Evolutionary conservation across 1,140 invertebrate species (phyloP).

Genomic region (Heliconius congener): DNA sequence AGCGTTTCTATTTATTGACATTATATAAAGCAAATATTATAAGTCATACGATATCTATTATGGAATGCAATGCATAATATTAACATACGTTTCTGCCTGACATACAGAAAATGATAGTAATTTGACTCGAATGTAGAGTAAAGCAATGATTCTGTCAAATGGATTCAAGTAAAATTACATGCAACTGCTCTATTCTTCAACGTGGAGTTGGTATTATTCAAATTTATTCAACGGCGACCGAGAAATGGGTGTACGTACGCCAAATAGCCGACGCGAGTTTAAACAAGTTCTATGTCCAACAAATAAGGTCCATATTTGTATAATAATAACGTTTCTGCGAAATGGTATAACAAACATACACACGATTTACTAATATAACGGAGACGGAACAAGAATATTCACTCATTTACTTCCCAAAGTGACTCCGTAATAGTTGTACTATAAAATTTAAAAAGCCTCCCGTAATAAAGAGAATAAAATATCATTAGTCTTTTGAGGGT

Average conservation of each 20-base stretch:
- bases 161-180: slow-evolving; percentile 29
- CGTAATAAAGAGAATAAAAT: slow-evolving; percentile 23
- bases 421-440: slow-evolving; percentile 8
- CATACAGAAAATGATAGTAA: slow-evolving; percentile 5
- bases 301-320: slow-evolving; percentile 8
- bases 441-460: slow-evolving; percentile 26
- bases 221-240: slow-evolving; percentile 32
- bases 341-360: slow-evolving; percentile 20
- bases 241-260: slow-evolving; percentile 29
- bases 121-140: slow-evolving; percentile 17
- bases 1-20: not conserved
- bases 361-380: slow-evolving; percentile 15
- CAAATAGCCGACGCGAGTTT: not conserved
- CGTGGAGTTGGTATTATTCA: slow-evolving; percentile 30
- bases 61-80: slow-evolving; percentile 7
- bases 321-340: not conserved
- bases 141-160: slow-evolving; percentile 25
- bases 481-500: slow-evolving; percentile 21
- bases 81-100: slow-evolving; percentile 6
- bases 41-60: not conserved
- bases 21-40: not conserved
- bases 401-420: slow-evolving; percentile 15
- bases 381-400: slow-evolving; percentile 23
- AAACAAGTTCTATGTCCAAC: slow-evolving; percentile 5
- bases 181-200: slow-evolving; percentile 33